Base-by-base conservation (phyloP, 2,797 vertebrate species). In the Podarcis lilfordi region DNA sequence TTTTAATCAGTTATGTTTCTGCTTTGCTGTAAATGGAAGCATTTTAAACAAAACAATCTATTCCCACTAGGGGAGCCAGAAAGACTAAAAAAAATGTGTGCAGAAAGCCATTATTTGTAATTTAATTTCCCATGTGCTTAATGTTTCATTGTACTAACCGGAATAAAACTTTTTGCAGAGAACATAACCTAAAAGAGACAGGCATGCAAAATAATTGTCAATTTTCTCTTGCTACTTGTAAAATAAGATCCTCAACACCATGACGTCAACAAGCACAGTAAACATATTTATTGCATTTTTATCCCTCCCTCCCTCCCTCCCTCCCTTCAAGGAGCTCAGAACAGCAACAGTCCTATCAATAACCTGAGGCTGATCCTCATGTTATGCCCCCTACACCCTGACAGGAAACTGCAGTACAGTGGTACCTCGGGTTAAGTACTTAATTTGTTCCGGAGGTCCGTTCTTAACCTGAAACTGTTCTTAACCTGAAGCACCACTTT, bases 1-100 rank as follows among this genome's bases (percentile, higher is more conserved):
- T 71, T 74, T 84, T 68, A 13, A 69, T 5, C 19, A 78, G 3
- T 78, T 8, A 75, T 45, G 15, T 75, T 66, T 32, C 6, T 50
- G 29, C n/a, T 71, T 45, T 68, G 35, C 17, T 7, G 7, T 71
- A 79, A 92, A 92, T 94, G 75, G 80, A 71, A 87, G 88, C 55
- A 2, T 76, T 40, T 85, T 29, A 19, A 8, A 78, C 72, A 78
- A 78, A 84, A 69, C 59, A 7, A 78, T 59, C 7, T 75, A 11
- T 40, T 40, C 27, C 32, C 35, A 40, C 23, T n/a, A 23, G 23
- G 43, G 64, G 37, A 37, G 15, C 43, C 55, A 5, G 77, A 55
- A 71, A 2, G 40, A 37, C 27, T 29, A 59, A 55, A 72, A 55
- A 72, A 80, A 21, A n/a, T 10, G 29, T 29, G 32, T 71, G 32